Percentiles rank a stretch among this genome's conserved stretches.
Evolutionary conservation across 92 coral and sea anemone species (phyloP).

Genomic region (Galaxea fascicularis): DNA sequence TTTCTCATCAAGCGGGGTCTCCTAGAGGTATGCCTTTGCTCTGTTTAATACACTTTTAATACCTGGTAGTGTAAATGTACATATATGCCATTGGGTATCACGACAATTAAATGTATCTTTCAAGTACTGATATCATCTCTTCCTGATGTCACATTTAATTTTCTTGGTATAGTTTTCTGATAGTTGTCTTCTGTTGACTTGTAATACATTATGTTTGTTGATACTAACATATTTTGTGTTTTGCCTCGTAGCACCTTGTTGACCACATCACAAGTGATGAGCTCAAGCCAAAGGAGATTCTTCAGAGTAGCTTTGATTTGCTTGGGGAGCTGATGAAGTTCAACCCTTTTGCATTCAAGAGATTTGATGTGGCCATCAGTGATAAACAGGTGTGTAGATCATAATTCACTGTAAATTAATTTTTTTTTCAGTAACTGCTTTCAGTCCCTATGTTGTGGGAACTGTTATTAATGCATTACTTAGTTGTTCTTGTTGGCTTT

Average conservation of each 20-base stretch:
- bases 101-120: no score
- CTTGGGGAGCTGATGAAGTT: slow-evolving; percentile 99
- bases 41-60: not conserved
- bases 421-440: not conserved
- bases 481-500: not conserved
- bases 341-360: slow-evolving; percentile 90
- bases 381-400: slow-evolving; percentile 79
- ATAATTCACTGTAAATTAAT: not conserved
- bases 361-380: slow-evolving; percentile 86
- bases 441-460: no score
- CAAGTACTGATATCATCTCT: no score
- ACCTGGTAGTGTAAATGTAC: no score
- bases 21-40: slow-evolving; percentile 69
- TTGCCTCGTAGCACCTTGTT: slow-evolving; percentile 81
- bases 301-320: slow-evolving; percentile 97
- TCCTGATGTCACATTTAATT: no score
- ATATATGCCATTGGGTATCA: no score
- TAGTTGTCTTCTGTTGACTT: no score
- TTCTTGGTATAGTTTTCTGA: no score
- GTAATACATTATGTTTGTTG: not conserved
- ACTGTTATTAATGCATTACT: no score
- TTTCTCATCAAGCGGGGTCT: slow-evolving; percentile 97
- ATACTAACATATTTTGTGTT: not conserved
- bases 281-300: slow-evolving; percentile 93
- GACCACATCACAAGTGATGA: slow-evolving; percentile 91